A percentile compares a stretch with the other conserved stretches of the same genome.
Evolutionary conservation across 2,797 vertebrate species (phyloP).

Genomic region (Vireo griseus): DNA sequence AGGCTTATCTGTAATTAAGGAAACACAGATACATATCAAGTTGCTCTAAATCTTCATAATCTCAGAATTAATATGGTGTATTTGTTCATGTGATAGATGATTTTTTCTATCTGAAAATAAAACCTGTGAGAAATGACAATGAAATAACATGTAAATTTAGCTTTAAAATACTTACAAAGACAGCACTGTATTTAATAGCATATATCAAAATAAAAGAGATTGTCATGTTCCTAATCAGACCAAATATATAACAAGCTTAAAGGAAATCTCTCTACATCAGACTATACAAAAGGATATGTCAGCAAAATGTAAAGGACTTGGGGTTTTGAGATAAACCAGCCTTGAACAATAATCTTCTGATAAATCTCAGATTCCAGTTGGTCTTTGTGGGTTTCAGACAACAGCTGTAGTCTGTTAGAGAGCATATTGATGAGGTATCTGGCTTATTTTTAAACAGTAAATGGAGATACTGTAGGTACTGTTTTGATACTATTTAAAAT

Average conservation of each 20-base stretch:
- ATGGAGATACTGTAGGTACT: not conserved
- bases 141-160: not conserved
- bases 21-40: not conserved
- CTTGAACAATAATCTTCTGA: constrained; percentile 4
- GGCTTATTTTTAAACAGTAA: not conserved
- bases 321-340: not conserved
- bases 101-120: not conserved
- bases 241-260: not conserved
- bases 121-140: constrained; percentile 7
- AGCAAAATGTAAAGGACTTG: constrained; percentile 11
- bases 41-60: not conserved
- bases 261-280: not conserved
- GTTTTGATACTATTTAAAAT: not conserved
- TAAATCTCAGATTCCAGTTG: constrained; percentile 8
- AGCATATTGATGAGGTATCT: not conserved
- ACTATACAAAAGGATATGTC: not conserved
- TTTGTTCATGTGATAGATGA: not conserved
- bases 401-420: not conserved
- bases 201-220: not conserved
- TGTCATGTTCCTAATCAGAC: not conserved
- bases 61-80: not conserved
- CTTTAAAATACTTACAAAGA: not conserved
- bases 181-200: not conserved
- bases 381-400: not conserved
- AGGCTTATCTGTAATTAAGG: not conserved